Conservation (phyloP, 1,140 invertebrate genomes). For the Euura lappo region DNA sequence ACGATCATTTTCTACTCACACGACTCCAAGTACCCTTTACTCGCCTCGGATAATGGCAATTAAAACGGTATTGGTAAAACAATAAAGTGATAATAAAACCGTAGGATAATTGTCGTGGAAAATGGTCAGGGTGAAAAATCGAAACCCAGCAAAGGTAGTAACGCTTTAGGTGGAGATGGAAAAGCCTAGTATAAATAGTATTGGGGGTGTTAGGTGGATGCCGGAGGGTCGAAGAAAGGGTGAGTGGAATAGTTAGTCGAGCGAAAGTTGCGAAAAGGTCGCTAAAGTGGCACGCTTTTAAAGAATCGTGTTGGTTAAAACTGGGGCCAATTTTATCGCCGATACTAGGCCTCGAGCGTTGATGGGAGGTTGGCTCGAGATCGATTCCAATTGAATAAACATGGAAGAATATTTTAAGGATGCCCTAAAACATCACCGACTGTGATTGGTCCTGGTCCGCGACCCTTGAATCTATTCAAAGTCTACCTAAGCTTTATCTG, state of each 20-base stretch:
- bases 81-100: slow-evolving; percentile 12
- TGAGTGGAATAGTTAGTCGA: slow-evolving; percentile 17
- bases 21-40: neutral
- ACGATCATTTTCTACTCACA: neutral
- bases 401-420: too few species aligned
- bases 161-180: too few species aligned
- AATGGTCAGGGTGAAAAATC: too few species aligned
- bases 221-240: slow-evolving; percentile 11
- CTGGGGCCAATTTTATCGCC: neutral
- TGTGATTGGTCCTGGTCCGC: too few species aligned
- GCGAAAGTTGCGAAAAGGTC: slow-evolving; percentile 3
- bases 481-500: too few species aligned
- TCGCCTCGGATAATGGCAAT: neutral
- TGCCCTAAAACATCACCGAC: too few species aligned
- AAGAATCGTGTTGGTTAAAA: neutral
- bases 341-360: too few species aligned
- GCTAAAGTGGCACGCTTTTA: neutral
- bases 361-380: too few species aligned
- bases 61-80: slow-evolving; percentile 13
- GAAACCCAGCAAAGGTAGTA: too few species aligned
- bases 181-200: neutral
- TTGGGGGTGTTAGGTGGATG: neutral
- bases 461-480: too few species aligned
- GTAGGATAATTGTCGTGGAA: neutral
- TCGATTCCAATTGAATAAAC: too few species aligned